Conservation (phyloP, 2,888 invertebrate genomes). For the Melieria picta region DNA sequence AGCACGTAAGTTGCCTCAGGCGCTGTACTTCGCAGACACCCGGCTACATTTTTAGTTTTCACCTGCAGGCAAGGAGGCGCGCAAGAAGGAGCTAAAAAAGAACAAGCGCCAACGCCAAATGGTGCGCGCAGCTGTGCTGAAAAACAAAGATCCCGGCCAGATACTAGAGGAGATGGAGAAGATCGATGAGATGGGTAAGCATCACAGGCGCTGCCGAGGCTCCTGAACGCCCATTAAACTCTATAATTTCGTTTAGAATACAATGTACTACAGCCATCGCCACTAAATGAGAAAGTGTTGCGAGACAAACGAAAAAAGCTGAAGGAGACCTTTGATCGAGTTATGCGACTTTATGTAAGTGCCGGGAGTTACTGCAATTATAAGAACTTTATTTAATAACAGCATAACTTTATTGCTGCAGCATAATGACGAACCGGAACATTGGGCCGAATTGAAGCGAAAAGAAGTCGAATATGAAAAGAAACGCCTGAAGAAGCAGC, state of each 20-base stretch:
- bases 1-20: constrained; percentile 80
- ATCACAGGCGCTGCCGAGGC: not conserved
- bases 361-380: constrained; percentile 43
- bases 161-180: constrained; percentile 95
- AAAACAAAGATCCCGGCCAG: constrained; percentile 97
- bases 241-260: constrained; percentile 73
- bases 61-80: constrained; percentile 88
- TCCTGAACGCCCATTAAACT: not conserved
- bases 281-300: constrained; percentile 94
- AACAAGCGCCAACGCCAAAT: constrained; percentile 97
- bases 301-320: constrained; percentile 96
- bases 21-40: not conserved
- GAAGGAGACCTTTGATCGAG: constrained; percentile 93
- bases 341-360: constrained; percentile 95
- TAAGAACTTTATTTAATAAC: not conserved
- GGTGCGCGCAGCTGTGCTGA: constrained; percentile 95
- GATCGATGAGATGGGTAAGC: constrained; percentile 96
- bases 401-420: constrained; percentile 57
- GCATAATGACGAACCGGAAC: constrained; percentile 96
- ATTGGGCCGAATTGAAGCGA: constrained; percentile 89
- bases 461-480: constrained; percentile 94
- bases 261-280: constrained; percentile 93
- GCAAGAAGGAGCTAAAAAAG: constrained; percentile 97
- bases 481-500: constrained; percentile 84
- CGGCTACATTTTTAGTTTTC: not conserved